Evolutionary conservation across 2,797 vertebrate species (phyloP), one percentile per base, ranked within the genome.

Genomic region (Gymnothorax reevesii): DNA sequence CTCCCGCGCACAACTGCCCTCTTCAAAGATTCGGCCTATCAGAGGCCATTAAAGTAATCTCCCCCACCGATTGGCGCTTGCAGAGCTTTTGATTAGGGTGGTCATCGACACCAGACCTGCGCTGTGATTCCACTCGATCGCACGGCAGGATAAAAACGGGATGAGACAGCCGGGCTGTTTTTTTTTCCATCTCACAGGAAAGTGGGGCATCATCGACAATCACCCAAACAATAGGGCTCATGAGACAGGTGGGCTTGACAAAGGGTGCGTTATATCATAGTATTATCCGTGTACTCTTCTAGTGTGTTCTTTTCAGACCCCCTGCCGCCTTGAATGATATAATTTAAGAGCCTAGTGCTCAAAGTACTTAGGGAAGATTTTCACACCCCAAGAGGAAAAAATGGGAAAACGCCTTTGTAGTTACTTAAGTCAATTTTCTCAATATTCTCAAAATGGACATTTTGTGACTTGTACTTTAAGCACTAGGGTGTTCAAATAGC

Each of bases 41-140:
- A 77, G 73, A 52, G 42, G 33, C 77, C 77, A 80, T 80, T 80
- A 80, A 55, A 7, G 77, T 52, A n/a, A 80, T 80, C 77, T 54
- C 77, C 77, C 77, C 77, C 20, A 9, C 49, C 20, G 22, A 80
- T 20, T 52, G n/a, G 52, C 52, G 2, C 52, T 20, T 49, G n/a
- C 75, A 42, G 75, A 79, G 75, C 77, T 80, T 52, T 54, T 55
- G 49, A 80, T 80, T 55, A 54, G 77, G 77, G 77, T 52, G 20
- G 77, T n/a, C 77, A 55, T 22, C 55, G 77, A 80, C 77, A 80
- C 77, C 52, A 54, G 49, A 17, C 9, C 52, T 1, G 20, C 5
- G 2, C 77, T 54, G 22, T 17, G 33, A 33, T 77, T 52, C 42
- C 49, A 17, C 73, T 49, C 52, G 73, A 77, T 77, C 52, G 27